These are phyloP conservation scores for Shinisaurus crocodilurus DNA, from an alignment of 2,113 vertebrate genomes.

Conservation along the genomic window DNA sequence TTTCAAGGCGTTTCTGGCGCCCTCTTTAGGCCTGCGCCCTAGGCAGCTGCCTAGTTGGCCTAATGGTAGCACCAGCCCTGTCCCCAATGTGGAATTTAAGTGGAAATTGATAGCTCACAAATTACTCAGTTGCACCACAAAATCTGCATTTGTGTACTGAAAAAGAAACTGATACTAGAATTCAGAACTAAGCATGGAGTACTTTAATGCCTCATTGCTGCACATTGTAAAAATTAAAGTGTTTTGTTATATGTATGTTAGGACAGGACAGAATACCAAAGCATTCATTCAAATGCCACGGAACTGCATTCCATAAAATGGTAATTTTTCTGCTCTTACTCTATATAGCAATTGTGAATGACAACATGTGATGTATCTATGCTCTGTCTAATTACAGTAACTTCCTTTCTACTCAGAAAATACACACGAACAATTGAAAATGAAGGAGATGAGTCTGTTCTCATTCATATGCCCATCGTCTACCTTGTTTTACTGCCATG, in stretches of 20 bases:
- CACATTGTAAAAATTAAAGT: not conserved
- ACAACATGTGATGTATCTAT: not conserved
- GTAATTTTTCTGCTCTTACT: not conserved
- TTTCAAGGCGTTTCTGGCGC: too few species aligned
- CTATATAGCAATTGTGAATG: not conserved
- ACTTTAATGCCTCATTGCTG: not conserved
- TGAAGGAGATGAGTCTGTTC: constrained; percentile 38
- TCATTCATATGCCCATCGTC: constrained; percentile 49
- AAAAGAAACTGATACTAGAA: not conserved
- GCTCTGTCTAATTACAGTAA: not conserved
- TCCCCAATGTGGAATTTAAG: not conserved
- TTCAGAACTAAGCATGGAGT: not conserved
- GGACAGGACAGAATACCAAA: not conserved
- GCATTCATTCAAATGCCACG: not conserved
- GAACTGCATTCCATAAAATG: not conserved
- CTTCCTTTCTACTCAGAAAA: constrained; percentile 29
- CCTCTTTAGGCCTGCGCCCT: too few species aligned
- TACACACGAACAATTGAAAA: not conserved
- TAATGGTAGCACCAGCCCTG: too few species aligned
- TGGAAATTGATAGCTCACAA: not conserved
- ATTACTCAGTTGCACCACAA: not conserved
- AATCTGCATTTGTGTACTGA: not conserved
- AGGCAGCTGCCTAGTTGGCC: too few species aligned
- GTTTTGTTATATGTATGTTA: not conserved
- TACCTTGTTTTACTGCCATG: constrained; percentile 62